Conservation (phyloP, 1,140 invertebrate species). For the Ganaspis sp. region DNA sequence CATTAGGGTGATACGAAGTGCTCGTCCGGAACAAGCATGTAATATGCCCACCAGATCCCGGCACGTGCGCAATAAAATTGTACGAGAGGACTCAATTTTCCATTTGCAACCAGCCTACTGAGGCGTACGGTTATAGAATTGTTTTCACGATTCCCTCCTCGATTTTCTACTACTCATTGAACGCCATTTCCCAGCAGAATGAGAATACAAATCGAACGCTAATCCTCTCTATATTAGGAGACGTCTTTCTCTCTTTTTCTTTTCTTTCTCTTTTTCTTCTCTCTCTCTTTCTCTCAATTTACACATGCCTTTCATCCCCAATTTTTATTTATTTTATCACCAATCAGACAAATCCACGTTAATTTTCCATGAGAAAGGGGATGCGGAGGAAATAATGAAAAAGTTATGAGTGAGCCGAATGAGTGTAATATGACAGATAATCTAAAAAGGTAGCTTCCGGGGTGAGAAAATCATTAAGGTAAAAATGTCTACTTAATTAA, state of each 20-base stretch:
- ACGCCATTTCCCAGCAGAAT: not conserved
- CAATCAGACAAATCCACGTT: not conserved
- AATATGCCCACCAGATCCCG: constrained; percentile 52
- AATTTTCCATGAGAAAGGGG: not conserved
- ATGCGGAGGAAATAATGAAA: not conserved
- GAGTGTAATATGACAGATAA: not conserved
- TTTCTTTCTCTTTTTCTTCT: not conserved
- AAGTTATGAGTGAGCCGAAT: not conserved
- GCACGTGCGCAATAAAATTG: constrained; percentile 68
- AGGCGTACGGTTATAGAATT: constrained; percentile 19
- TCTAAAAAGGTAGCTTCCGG: not conserved
- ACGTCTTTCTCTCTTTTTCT: not conserved
- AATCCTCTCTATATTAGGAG: not conserved
- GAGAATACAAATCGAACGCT: not conserved
- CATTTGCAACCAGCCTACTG: constrained; percentile 58
- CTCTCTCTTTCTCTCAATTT: not conserved
- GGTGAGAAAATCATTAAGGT: not conserved
- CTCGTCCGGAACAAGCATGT: constrained; percentile 43
- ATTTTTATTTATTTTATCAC: not conserved
- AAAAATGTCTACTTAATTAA: not conserved
- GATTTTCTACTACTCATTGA: not conserved
- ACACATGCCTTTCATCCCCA: not conserved
- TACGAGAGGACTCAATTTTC: constrained; percentile 67
- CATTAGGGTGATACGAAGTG: constrained; percentile 52
- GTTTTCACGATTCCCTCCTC: constrained; percentile 33